Percentiles rank a stretch among this genome's conserved stretches.
Evolutionary conservation across 2,888 invertebrate genomes (phyloP).

Genomic region (Xestia xanthographa): DNA sequence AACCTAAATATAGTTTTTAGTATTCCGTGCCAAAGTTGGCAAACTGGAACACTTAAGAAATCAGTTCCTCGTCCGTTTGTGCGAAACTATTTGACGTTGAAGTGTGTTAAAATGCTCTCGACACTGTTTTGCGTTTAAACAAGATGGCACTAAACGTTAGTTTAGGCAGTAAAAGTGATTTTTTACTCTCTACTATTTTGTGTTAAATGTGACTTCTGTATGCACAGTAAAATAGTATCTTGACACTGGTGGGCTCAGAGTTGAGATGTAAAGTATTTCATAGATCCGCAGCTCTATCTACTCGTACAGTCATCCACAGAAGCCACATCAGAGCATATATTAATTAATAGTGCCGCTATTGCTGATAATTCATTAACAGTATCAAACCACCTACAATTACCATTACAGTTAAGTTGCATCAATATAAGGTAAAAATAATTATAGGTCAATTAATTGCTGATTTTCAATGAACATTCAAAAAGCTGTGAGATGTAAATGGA

Average conservation of each 20-base stretch:
- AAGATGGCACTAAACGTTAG: not conserved
- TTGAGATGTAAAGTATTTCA: not conserved
- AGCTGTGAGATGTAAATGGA: constrained; percentile 46
- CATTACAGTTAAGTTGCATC: not conserved
- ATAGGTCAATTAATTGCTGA: constrained; percentile 23
- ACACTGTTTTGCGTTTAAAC: not conserved
- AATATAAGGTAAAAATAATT: not conserved
- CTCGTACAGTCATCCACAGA: constrained; percentile 6
- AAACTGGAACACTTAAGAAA: constrained; percentile 32
- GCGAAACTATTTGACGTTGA: constrained; percentile 23
- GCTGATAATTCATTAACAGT: constrained; percentile 3
- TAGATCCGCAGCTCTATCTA: not conserved
- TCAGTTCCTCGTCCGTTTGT: not conserved
- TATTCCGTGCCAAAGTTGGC: constrained; percentile 23
- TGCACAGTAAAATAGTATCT: not conserved
- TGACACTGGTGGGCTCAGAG: not conserved
- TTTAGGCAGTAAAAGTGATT: not conserved
- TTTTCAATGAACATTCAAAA: constrained; percentile 43
- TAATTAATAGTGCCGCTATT: constrained; percentile 8
- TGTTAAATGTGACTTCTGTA: not conserved
- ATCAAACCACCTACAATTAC: not conserved
- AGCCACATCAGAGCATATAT: constrained; percentile 6
- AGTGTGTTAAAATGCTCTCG: not conserved
- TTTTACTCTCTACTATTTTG: not conserved
- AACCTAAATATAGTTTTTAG: constrained; percentile 19